Base-by-base conservation (phyloP, 2,888 invertebrate genomes). In the Kryphioiulus occultus region DNA sequence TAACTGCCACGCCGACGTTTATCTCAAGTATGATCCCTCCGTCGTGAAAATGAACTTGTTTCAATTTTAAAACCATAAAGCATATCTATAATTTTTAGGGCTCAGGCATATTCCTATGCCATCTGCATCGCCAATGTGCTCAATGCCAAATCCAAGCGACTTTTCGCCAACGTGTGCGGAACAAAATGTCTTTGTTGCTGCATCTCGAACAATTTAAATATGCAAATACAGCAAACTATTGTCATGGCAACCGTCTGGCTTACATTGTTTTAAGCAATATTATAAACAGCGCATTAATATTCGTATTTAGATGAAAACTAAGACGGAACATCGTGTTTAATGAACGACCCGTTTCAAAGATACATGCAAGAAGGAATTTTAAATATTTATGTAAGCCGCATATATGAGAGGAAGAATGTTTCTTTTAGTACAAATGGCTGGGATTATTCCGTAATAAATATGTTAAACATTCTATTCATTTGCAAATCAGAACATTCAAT, bases 261-360 rank as follows among this genome's bases (percentile, higher is more conserved):
- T 78, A 4, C 30, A 78, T 3, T 26, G 26, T 78, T 78, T 78
- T 78, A 78, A 26, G 78, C 78, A 78, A 78, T 78, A 78, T 78
- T 78, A 78, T 78, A 78, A 78, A 78, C 30, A 78, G 78, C 7
- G 15, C 30, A 78, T 78, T 78, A 78, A 78, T 78, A 78, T 78
- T 30, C 26, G 22, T 68, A 22, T 26, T 68, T 68, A 68, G 68
- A 68, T 10, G 68, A 68, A 22, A 68, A 12, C 22, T 22, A 68
- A 68, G 22, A 22, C 68, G 10, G 68, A 10, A 22, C 22, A 22
- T 10, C 26, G 4, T 30, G 78, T 26, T 78, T 78, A 78, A 78
- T 78, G 15, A 78, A 78, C 78, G 30, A 78, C 26, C 2, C 78
- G 26, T 7, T 30, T 15, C 30, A 4, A 30, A 78, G 17, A 78